Evolutionary conservation across 2,113 vertebrate species (phyloP).

Genomic region (Leucoraja erinaceus): DNA sequence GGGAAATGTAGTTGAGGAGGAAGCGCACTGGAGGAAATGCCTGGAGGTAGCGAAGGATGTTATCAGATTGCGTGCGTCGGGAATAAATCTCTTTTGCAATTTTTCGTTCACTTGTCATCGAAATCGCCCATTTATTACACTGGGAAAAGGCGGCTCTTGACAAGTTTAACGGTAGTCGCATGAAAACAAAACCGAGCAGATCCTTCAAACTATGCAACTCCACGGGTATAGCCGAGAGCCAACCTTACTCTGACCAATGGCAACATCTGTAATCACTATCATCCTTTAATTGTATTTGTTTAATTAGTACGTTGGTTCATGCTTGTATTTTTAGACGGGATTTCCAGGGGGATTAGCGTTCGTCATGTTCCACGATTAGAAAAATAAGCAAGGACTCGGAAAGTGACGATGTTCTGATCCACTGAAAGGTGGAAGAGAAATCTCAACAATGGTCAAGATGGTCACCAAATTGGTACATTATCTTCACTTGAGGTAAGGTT

Average conservation of each 20-base stretch:
- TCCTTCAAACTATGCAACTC: neutral
- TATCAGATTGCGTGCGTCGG: neutral
- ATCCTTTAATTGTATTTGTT: neutral
- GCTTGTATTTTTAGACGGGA: slow-evolving; percentile 17
- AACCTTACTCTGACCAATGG: neutral
- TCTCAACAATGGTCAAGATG: slow-evolving; percentile 52
- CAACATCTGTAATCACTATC: neutral
- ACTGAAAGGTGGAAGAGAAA: neutral
- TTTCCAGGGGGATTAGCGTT: slow-evolving; percentile 2
- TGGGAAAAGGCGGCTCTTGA: neutral
- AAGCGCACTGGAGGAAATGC: neutral
- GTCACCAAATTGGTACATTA: slow-evolving; percentile 55
- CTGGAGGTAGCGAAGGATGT: too few relatives aligned
- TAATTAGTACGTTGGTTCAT: neutral
- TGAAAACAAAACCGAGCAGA: neutral
- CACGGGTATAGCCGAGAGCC: neutral
- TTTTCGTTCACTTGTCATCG: neutral
- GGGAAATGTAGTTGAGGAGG: neutral
- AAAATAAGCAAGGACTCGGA: neutral
- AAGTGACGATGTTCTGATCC: neutral
- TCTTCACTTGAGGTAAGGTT: slow-evolving; percentile 59
- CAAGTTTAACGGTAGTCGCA: neutral
- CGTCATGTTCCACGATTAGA: neutral
- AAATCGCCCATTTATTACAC: neutral
- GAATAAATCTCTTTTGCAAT: neutral